Base-by-base conservation (phyloP, 2,797 vertebrate species). In the Anisognathus igniventris region DNA sequence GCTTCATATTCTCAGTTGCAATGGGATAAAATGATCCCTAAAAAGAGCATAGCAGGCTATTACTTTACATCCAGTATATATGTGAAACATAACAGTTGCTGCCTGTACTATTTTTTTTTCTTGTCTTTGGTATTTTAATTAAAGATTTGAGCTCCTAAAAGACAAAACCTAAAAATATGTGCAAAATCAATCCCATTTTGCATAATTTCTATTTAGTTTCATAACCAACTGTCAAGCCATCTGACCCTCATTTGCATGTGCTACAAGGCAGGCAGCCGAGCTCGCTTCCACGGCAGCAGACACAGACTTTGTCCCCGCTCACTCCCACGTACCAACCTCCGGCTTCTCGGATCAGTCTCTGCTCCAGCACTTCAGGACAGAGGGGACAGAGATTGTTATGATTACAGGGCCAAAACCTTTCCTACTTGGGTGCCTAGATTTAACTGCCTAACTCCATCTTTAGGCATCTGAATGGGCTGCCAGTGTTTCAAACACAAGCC, bases 1-100 rank as follows among this genome's bases (percentile, higher is more conserved):
- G 90, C 77, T 97, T 97, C 92, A 94, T 93, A 95, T 67, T 95
- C 92, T 88, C 92, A 95, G 91, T 79, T 93, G 93, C 89, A 95
- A 94, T 35, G 71, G 93, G 81, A 81, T 95, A 94, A 92, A 97
- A 93, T 62, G 92, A 96, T 95, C 90, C 87, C 93, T 93, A 96
- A 97, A 97, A 97, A 96, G 93, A 97, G 95, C 90, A 45, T 71
- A 87, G 92, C 82, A 90, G 81, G 92, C 82, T 93, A 88, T 72
- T 95, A 86, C 75, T 95, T 95, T 94, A 88, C 62, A 96, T 88
- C 44, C 40, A 67, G 75, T 50, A 56, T 91, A 61, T 74, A 90
- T 67, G 85, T 39, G 91, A 96, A 97, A 93, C 74, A 24, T n/a
- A 94, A 96, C 73, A 77, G 90, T 90, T 95, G 89, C 74, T 5